Base-by-base conservation (phyloP, 2,797 vertebrate genomes). In the Vipera latastei region DNA sequence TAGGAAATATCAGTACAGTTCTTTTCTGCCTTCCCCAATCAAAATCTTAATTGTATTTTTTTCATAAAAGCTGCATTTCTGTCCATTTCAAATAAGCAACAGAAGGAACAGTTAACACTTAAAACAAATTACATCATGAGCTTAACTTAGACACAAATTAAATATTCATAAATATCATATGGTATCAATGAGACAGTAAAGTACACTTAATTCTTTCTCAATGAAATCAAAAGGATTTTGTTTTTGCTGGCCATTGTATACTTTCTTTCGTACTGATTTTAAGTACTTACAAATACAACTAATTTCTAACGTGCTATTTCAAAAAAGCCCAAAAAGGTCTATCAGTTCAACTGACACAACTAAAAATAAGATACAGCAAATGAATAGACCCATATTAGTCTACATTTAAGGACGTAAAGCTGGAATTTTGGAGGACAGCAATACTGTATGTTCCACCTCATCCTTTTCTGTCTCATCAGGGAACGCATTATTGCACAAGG, bases 51-150 rank as follows among this genome's bases (percentile, higher is more conserved):
- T 53, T 1, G 2, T 0, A 63, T 22, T 38, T 63, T 60, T 60
- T 91, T 90, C 65, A 78, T 14, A 86, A 90, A 93, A 88, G 2
- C 61, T 53, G 0, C n/a, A 73, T 53, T 91, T 90, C 83, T 87
- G n/a, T 69, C 83, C 59, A 63, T 90, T 63, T 88, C 9, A 11
- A 0, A 78, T 44, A 38, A 89, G 38, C 28, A 86, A 18, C 22
- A 91, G n/a, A 11, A 4, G 59, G 78, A 56, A 56, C 59, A 86
- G 60, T 26, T 56, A 92, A 57, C n/a, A 86, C 63, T 86, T 59
- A 90, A 92, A 85, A 88, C 48, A 73, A 91, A 88, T 91, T 61
- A 93, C 44, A 56, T 69, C 55, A 53, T 83, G 48, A 93, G 91
- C 4, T 22, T 57, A 53, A 2, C 44, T 90, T 59, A 89, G 89